phyloP scores from a whole-genome alignment of 2,797 vertebrate genomes.

The Onychomys leucogaster region DNA sequence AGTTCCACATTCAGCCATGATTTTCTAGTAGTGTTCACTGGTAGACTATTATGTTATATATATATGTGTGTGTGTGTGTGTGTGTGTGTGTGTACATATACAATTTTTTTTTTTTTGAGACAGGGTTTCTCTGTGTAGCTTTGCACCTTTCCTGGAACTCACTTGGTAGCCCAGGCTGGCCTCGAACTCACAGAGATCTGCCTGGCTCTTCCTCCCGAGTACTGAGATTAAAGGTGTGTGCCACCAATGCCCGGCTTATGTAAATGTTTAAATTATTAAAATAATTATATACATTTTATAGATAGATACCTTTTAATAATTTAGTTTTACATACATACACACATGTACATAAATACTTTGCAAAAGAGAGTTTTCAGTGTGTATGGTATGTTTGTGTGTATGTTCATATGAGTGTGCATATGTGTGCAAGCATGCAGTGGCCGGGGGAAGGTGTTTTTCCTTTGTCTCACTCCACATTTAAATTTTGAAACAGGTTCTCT shows the following conservation, averaged over 20 bases:
- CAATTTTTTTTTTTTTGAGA: too few relatives aligned
- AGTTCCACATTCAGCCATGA: conserved; percentile 1
- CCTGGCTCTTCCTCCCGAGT: too few relatives aligned
- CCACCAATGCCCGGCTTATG: too few relatives aligned
- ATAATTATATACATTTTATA: background rate
- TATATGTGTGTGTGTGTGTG: background rate
- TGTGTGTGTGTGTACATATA: too few relatives aligned
- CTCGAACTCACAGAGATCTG: too few relatives aligned
- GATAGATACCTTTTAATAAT: background rate
- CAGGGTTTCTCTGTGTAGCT: too few relatives aligned
- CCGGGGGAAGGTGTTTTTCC: background rate
- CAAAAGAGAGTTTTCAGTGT: background rate
- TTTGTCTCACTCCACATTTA: background rate
- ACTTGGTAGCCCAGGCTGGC: too few relatives aligned
- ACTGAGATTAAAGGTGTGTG: too few relatives aligned
- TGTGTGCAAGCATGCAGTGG: background rate
- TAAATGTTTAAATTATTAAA: background rate
- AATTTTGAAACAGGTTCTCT: background rate
- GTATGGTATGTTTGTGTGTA: background rate
- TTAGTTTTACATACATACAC: background rate
- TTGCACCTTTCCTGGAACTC: too few relatives aligned
- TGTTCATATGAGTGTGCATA: background rate
- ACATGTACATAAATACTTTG: background rate
- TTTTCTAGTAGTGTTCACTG: background rate
- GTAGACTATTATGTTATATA: background rate